Percentiles rank a stretch among this genome's conserved stretches.
Conservation (phyloP, 2,797 vertebrate genomes). For the Sphenodon punctatus region DNA sequence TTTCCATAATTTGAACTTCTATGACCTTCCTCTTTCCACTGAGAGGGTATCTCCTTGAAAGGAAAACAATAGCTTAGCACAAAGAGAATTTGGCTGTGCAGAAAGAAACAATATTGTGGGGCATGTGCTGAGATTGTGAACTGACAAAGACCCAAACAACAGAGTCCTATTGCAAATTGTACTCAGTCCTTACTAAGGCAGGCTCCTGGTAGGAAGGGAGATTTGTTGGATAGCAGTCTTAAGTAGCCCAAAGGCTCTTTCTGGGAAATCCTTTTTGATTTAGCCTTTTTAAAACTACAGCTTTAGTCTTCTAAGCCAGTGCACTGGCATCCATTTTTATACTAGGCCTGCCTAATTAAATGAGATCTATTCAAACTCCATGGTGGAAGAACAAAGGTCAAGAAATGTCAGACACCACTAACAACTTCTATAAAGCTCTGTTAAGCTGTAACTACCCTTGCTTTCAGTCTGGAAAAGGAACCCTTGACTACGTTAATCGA, state of each 20-base stretch:
- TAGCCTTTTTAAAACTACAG: not conserved
- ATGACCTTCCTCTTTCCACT: conserved; percentile 11
- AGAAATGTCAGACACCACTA: conserved; percentile 44
- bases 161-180: not conserved
- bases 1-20: conserved; percentile 29
- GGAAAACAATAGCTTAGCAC: not conserved
- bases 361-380: conserved; percentile 53
- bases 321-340: conserved; percentile 44
- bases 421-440: conserved; percentile 54
- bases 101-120: not conserved
- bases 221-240: not conserved
- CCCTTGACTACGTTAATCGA: conserved; percentile 60
- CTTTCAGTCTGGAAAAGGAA: conserved; percentile 47
- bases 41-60: conserved; percentile 2
- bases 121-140: not conserved
- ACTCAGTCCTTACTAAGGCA: not conserved
- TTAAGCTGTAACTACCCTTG: conserved; percentile 37
- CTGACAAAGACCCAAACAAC: conserved; percentile 2
- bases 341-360: conserved; percentile 67
- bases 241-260: not conserved
- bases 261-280: not conserved
- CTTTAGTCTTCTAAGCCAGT: conserved; percentile 10
- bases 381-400: conserved; percentile 63
- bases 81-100: not conserved
- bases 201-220: not conserved